Evolutionary conservation across 2,888 invertebrate species (phyloP), one percentile per base, ranked within the genome.

Genomic region (Caradrina clavipalpis): DNA sequence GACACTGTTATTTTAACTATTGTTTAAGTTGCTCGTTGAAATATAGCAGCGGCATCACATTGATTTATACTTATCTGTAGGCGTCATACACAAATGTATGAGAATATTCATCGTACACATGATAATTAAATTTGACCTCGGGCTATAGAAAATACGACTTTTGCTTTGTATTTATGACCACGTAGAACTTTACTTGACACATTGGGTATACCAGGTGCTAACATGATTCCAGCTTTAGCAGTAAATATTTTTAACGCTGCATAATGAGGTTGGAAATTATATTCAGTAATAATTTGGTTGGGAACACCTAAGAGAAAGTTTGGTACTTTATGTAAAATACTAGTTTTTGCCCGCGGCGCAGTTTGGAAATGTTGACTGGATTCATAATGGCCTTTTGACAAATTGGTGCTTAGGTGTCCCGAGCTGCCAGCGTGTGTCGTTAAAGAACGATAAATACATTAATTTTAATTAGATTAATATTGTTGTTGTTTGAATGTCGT

Each of bases 51-150:
- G 70, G 81, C 74, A 79, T 80, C 81, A 86, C 86, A 80, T 87
- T 92, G 92, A 94, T 94, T 94, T 93, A 94, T 93, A 86, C 74
- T 68, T 89, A 78, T 88, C 89, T 92, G 92, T 93, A 91, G 95
- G 95, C 93, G 94, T 91, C 89, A 83, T 85, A 82, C 78, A 82
- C 82, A 83, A 85, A 83, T 80, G 83, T 86, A 86, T 78, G 73
- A 79, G 84, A 86, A 86, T 88, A 91, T 91, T 91, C 92, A 82
- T 91, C 93, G 90, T 88, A 84, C 90, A 93, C 92, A 92, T 92
- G 95, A 95, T 96, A 95, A 95, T 96, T 95, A 95, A 95, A 95
- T 95, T 92, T 94, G 91, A 92, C 95, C 95, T 90, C 87, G 75
- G 92, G 94, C 94, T 87, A 84, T 88, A 86, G 89, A 90, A 89